A percentile compares a stretch with the other conserved stretches of the same genome.
Conservation (phyloP, 1,140 invertebrate genomes). For the Drosophila tani region DNA sequence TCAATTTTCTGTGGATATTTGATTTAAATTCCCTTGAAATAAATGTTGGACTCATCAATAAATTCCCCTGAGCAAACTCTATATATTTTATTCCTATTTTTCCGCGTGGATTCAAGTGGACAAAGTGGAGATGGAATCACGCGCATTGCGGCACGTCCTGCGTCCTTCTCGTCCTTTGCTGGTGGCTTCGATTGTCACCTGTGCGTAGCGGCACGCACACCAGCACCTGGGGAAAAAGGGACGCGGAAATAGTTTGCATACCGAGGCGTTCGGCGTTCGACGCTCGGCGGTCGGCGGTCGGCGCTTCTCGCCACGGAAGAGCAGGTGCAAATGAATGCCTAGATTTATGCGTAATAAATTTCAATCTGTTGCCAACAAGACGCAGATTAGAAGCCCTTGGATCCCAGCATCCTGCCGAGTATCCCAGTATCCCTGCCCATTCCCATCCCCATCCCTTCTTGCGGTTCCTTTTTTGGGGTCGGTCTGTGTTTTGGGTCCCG, state of each 20-base stretch:
- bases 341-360: conserved; percentile 84
- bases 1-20: neutral
- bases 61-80: neutral
- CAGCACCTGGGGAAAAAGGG: conserved; percentile 6
- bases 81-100: neutral
- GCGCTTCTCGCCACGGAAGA: conserved; percentile 11
- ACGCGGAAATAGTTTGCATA: conserved; percentile 72
- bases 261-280: conserved; percentile 38
- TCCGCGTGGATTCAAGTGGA: conserved; percentile 17
- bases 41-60: too few species aligned
- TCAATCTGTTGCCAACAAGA: conserved; percentile 84
- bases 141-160: conserved; percentile 66
- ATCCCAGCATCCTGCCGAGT: conserved; percentile 2
- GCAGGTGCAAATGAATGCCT: conserved; percentile 81
- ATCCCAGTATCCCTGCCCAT: neutral
- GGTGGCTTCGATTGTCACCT: conserved; percentile 65
- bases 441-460: neutral
- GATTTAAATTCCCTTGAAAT: neutral
- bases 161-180: conserved; percentile 6
- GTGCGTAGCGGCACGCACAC: conserved; percentile 57
- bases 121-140: conserved; percentile 44
- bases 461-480: conserved; percentile 35
- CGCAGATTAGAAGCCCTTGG: conserved; percentile 64
- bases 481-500: conserved; percentile 21
- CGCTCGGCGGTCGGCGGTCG: neutral